Evolutionary conservation across 2,113 vertebrate species (phyloP), one percentile per base, ranked within the genome.

Genomic region (Zosterops hypoxanthus): DNA sequence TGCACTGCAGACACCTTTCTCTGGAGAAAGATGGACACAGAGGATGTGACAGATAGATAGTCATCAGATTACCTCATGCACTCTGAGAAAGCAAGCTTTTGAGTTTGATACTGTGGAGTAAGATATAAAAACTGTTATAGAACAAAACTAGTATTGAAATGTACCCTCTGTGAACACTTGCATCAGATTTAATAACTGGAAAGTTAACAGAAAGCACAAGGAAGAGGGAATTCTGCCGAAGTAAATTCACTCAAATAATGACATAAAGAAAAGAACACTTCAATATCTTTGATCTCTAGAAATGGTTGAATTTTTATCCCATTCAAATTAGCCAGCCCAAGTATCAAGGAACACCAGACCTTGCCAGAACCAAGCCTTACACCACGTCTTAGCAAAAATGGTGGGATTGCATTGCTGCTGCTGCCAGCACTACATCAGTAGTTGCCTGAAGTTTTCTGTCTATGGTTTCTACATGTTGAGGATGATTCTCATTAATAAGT

Each of bases 191-290:
- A 77, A 53, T 80, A 90, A 92, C 14, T 39, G 18, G 25, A 53
- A 82, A 80, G 25, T 83, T 65, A 81, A 83, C 39, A 66, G 86
- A 86, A 86, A 78, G 50, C 24, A 34, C 55, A 63, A 80, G 39
- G 76, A 85, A 76, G 41, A 7, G 5, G 25, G 46, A 82, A 55
- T 92, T 88, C 78, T 70, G 39, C 34, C 71, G 53, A 82, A 65
- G 31, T 77, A 69, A 86, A 78, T 86, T 86, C 46, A 66, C 12
- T 94, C 42, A 63, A 73, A 86, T 49, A 55, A 55, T 10, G 28
- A 36, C 49, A 75, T 23, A 39, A 72, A 78, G 33, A 36, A 85
- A 75, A 82, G 82, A 66, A 7, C 9, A 0, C 15, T 90, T 64
- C n/a, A 53, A 0, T 77, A 57, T 50, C 42, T 72, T 90, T 1